Evolutionary conservation across 2,113 vertebrate species (phyloP).

Genomic region (Isichthys henryi): DNA sequence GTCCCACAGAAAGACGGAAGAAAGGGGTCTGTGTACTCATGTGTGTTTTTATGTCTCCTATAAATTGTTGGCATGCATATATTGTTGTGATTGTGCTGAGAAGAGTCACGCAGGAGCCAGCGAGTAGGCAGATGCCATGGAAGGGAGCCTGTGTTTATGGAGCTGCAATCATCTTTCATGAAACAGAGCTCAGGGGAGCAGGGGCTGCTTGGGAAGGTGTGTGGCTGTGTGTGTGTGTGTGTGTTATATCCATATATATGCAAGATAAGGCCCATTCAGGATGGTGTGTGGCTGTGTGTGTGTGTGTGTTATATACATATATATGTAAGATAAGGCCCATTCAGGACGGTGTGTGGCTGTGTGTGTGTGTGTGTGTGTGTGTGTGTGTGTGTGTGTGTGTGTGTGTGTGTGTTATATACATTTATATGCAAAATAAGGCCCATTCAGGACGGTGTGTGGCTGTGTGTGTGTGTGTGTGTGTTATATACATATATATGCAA

Average conservation of each 20-base stretch:
- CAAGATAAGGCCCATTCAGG: no score
- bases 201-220: background rate
- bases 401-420: background rate
- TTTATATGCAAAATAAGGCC: background rate
- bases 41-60: background rate
- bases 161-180: constrained; percentile 3
- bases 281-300: no score
- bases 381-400: no score
- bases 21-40: background rate
- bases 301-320: no score
- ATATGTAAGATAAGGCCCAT: no score
- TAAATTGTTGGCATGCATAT: background rate
- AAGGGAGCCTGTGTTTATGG: background rate
- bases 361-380: no score
- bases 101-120: background rate
- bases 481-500: no score
- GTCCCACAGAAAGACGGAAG: background rate
- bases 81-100: constrained; percentile 3
- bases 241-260: background rate
- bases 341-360: no score
- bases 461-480: no score
- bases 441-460: no score
- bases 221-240: background rate
- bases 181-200: background rate
- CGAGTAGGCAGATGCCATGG: background rate